Base-by-base conservation (phyloP, 2,797 vertebrate genomes). In the Melanogrammus aeglefinus region DNA sequence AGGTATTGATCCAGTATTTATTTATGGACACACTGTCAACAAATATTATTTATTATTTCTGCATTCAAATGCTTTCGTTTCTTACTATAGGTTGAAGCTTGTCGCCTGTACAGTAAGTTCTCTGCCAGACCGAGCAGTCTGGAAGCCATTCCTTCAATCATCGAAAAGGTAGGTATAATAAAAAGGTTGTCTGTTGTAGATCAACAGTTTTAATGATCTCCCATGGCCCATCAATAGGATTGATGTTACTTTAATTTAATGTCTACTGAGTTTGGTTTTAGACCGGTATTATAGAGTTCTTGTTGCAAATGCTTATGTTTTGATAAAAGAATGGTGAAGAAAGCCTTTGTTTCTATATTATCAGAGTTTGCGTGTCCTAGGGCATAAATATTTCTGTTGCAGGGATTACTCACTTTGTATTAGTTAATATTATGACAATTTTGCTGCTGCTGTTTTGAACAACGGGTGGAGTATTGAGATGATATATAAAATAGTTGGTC, bases 61-160 rank as follows among this genome's bases (percentile, higher is more conserved):
- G 0, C 31, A 24, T 51, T 9, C 31, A 0, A 84, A 18, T 18
- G n/a, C 31, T 2, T 47, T 44, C 75, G 31, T 7, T 47, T 82
- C 24, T 72, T 35, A 69, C 24, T 10, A 13, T 74, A 99, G 98
- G 96, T 99, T 88, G 97, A 99, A 93, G 95, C 97, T 33, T 97
- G 96, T 83, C 95, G 96, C 44, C 93, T 98, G 21, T 99, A 98
- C 84, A 98, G 94, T 91, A 99, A 99, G 84, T 96, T 99, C 73
- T 94, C 96, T 79, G 96, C 94, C 2, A 94, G 96, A 78, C 97
- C 97, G 75, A 96, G 94, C 92, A 96, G 94, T 80, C 85, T 99
- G 78, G 93, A 95, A 81, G 94, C 88, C 86, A 97, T 99, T 81
- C 97, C 97, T 14, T 89, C 93, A 78, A 87, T 98, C 71, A 93